Evolutionary conservation across 2,797 vertebrate species (phyloP).

Genomic region (Cossypha niveicapilla): DNA sequence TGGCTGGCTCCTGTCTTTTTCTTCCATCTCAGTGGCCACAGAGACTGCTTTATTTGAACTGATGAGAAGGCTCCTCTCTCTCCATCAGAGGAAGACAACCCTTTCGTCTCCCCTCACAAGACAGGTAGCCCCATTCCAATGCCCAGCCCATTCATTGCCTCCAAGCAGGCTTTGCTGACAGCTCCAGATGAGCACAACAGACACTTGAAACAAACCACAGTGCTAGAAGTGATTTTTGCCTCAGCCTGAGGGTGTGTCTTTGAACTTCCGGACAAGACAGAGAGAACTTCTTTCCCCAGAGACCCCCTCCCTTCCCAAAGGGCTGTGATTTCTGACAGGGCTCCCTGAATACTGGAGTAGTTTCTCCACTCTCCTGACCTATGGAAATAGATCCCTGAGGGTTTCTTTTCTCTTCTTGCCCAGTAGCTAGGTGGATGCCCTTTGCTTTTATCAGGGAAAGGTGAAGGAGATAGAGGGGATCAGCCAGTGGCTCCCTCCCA

Average conservation of each 20-base stretch:
- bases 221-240: background rate
- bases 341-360: accelerated
- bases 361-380: background rate
- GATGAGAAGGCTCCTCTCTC: accelerated
- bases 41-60: accelerated
- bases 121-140: accelerated
- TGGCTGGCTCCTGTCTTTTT: background rate
- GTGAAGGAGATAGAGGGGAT: background rate
- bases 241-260: background rate
- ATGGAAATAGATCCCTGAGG: background rate
- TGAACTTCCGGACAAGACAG: background rate
- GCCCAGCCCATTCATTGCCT: background rate
- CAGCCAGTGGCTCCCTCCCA: background rate
- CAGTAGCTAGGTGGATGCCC: background rate
- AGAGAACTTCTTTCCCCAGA: background rate
- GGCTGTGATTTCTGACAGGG: background rate
- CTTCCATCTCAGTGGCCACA: background rate
- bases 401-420: background rate
- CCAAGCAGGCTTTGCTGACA: background rate
- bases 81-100: background rate
- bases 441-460: background rate
- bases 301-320: background rate
- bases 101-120: background rate
- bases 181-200: background rate
- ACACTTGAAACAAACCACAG: background rate